phyloP scores from a whole-genome alignment of 2,888 invertebrate genomes.

The Drymonia ruficornis region DNA sequence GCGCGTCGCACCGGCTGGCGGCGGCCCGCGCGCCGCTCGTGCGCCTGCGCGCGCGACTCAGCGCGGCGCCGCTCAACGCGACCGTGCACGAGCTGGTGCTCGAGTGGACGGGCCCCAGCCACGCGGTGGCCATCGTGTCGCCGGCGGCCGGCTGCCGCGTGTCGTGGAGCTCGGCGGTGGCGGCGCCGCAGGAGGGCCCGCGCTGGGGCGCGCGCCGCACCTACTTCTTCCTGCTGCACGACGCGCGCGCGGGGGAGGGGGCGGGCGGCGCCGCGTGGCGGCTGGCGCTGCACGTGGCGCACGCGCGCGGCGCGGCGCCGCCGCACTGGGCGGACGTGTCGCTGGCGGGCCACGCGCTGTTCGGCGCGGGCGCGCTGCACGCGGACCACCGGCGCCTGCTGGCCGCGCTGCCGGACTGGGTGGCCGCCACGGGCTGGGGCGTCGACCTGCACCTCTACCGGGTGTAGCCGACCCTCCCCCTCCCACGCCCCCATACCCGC shows the following conservation, averaged over 20 bases:
- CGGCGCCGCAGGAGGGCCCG: constrained; percentile 81
- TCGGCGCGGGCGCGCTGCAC: constrained; percentile 83
- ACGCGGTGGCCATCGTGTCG: constrained; percentile 49
- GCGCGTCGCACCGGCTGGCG: constrained; percentile 16
- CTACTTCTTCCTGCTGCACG: constrained; percentile 2
- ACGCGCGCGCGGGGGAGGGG: not conserved
- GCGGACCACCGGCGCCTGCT: constrained; percentile 80
- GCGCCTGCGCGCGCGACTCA: constrained; percentile 44
- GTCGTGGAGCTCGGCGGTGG: constrained; percentile 91
- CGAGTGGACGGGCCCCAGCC: constrained; percentile 1
- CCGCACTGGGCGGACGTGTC: constrained; percentile 60
- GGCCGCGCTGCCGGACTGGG: constrained; percentile 86
- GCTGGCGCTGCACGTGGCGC: constrained; percentile 6
- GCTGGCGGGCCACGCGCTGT: constrained; percentile 82
- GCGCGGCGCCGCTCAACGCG: constrained; percentile 33
- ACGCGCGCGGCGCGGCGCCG: constrained; percentile 1
- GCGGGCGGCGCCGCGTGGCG: not conserved
- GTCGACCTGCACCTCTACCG: constrained; percentile 87
- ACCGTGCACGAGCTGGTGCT: not conserved
- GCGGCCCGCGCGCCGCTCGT: constrained; percentile 17
- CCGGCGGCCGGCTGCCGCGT: constrained; percentile 83
- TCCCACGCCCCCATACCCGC: not conserved
- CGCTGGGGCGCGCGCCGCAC: constrained; percentile 2
- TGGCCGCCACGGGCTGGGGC: constrained; percentile 88
- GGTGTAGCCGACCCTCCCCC: constrained; percentile 23